Evolutionary conservation across 2,113 vertebrate genomes (phyloP), one percentile per base, ranked within the genome.

Genomic region (Cheirogaleus medius): DNA sequence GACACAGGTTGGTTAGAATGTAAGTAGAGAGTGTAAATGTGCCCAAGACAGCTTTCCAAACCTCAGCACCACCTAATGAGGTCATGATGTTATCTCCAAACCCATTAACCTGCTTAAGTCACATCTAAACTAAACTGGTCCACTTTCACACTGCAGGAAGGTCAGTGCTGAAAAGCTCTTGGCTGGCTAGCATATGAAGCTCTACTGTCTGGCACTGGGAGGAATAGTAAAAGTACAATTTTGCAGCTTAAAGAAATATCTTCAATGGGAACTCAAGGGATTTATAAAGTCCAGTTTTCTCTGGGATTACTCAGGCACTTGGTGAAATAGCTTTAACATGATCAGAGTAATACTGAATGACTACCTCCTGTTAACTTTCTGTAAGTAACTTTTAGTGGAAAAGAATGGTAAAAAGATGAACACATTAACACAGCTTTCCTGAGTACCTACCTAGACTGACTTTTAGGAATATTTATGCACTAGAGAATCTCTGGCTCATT

Each of bases 1-100:
- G 77, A 95, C 80, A 96, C 44, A 97, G 39, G 96, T 29, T 92
- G 66, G 93, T 98, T 39, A 97, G 49, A 29, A 27, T 18, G 37
- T 94, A 94, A 97, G 54, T 32, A 12, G 56, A 54, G 13, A 8
- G 2, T 2, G 14, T 15, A 1, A 60, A 58, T 4, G 42, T 69
- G 71, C 23, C 80, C 47, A 17, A 83, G 44, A 82, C 4, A 74
- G 78, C 69, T 54, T 42, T 82, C 42, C 49, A 86, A 76, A 58
- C 34, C 60, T 84, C 17, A 52, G 49, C 54, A 32, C 39, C 74
- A 29, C 68, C 93, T 37, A n/a, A 6, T 1, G 9, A 86, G 6
- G 44, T 49, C 54, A 34, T 1, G 29, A 17, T 15, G 21, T 0
- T 6, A 66, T n/a, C 85, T 87, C 80, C 56, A 85, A 73, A 39